These are phyloP conservation scores for Neodon shergylaensis DNA, from an alignment of 2,113 vertebrate species.

Conservation along the genomic window DNA sequence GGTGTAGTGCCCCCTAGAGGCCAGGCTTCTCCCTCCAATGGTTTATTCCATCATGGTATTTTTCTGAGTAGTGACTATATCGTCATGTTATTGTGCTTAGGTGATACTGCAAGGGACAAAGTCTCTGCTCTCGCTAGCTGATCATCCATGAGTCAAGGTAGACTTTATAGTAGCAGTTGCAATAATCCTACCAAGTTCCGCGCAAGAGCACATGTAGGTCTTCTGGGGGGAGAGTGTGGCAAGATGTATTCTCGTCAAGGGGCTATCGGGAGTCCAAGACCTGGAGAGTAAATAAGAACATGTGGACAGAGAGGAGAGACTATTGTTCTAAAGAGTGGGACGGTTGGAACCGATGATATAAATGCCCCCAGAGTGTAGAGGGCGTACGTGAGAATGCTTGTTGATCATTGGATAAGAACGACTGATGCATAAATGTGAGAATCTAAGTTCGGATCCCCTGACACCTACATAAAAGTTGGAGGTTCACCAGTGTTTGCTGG, in stretches of 20 bases:
- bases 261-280: not conserved
- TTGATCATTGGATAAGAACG: not conserved
- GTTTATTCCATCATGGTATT: not conserved
- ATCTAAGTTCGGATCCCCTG: not conserved
- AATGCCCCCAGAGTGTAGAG: not conserved
- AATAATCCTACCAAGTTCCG: not conserved
- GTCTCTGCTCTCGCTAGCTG: not conserved
- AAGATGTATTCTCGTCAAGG: not conserved
- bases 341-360: not conserved
- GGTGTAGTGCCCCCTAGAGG: not conserved
- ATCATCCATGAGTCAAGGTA: not conserved
- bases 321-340: conserved; percentile 2
- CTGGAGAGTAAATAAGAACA: not conserved
- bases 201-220: not conserved
- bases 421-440: not conserved
- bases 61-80: conserved; percentile 2
- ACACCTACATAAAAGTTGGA: not conserved
- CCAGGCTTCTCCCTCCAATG: not conserved
- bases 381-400: not conserved
- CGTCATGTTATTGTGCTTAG: not conserved
- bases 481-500: not conserved
- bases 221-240: not conserved
- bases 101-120: not conserved
- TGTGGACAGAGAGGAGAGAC: not conserved
- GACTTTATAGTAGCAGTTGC: not conserved